These are phyloP conservation scores for Eustalomyia histrio DNA, from an alignment of 2,888 invertebrate species.

Conservation along the genomic window DNA sequence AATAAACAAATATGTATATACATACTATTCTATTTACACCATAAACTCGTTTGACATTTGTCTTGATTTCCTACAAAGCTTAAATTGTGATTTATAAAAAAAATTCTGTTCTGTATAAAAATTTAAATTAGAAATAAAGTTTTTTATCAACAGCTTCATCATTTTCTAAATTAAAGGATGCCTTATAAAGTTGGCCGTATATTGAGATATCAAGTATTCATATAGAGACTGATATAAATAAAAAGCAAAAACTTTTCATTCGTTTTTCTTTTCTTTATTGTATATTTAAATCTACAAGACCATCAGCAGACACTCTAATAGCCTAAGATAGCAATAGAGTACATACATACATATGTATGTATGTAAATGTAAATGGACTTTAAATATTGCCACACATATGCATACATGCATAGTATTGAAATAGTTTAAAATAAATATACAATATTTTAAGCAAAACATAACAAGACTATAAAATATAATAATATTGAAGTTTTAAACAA, in stretches of 20 bases:
- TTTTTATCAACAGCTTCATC: too few species aligned
- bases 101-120: too few species aligned
- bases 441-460: conserved; percentile 37
- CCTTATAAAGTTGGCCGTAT: too few species aligned
- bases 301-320: conserved; percentile 42
- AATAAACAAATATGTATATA: too few species aligned
- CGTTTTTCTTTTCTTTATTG: conserved; percentile 8
- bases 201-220: background rate
- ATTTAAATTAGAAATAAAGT: too few species aligned
- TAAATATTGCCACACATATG: conserved; percentile 17
- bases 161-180: too few species aligned
- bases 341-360: too few species aligned
- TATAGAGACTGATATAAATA: conserved; percentile 22
- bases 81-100: too few species aligned
- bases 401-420: background rate
- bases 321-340: conserved; percentile 11
- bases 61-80: too few species aligned
- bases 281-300: conserved; percentile 13
- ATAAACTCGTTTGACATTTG: too few species aligned
- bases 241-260: conserved; percentile 27
- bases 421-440: conserved; percentile 24
- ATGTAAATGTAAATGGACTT: conserved; percentile 51
- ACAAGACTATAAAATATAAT: conserved; percentile 37
- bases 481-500: conserved; percentile 41
- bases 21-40: too few species aligned